These are phyloP conservation scores for Dendrocincla fuliginosa DNA, from an alignment of 2,797 vertebrate genomes.

Conservation along the genomic window DNA sequence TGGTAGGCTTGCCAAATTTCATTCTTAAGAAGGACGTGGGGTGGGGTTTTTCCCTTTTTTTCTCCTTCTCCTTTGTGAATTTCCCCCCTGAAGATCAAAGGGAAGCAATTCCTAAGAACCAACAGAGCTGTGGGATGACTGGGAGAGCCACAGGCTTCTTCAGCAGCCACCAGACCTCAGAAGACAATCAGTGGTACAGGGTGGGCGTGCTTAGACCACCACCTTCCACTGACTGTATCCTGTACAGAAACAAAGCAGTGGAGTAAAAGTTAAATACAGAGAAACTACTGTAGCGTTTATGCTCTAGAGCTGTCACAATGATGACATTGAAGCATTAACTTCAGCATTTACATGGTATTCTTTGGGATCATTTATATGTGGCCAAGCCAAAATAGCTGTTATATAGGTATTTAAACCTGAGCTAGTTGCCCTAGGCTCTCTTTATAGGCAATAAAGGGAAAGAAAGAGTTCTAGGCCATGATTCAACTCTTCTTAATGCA, in stretches of 20 bases:
- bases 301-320: neutral
- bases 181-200: rapidly evolving
- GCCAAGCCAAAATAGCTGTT: neutral
- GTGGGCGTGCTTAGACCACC: neutral
- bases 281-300: neutral
- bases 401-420: constrained; percentile 10
- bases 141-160: neutral
- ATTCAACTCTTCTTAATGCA: constrained; percentile 49
- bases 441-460: neutral
- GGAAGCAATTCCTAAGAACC: neutral
- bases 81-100: neutral
- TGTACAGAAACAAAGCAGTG: neutral
- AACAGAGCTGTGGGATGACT: neutral
- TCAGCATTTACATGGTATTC: neutral
- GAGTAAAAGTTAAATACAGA: neutral
- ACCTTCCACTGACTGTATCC: neutral
- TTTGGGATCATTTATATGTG: neutral
- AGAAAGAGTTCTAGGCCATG: constrained; percentile 24
- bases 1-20: neutral
- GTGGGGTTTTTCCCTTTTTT: neutral
- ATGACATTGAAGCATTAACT: neutral
- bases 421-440: neutral
- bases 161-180: neutral
- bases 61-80: neutral
- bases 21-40: neutral